phyloP scores from a whole-genome alignment of 2,797 vertebrate genomes.

The Dendrocincla fuliginosa region DNA sequence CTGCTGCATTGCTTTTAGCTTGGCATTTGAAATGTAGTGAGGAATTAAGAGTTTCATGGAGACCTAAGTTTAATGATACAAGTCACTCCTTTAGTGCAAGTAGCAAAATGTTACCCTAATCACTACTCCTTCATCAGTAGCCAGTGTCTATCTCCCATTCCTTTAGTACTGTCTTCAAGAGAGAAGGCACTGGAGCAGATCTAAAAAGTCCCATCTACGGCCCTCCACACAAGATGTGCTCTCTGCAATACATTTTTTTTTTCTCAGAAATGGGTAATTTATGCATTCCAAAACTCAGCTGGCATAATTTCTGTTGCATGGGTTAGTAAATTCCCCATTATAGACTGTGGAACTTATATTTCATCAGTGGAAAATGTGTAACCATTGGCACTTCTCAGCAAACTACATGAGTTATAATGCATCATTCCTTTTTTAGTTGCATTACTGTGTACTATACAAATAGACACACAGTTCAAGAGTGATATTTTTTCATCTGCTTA shows the following conservation, averaged over 20 bases:
- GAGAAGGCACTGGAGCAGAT: neutral
- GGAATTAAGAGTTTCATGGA: neutral
- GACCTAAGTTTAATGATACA: neutral
- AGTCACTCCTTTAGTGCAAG: neutral
- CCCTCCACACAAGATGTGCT: rapidly evolving
- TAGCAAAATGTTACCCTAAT: neutral
- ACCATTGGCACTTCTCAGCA: neutral
- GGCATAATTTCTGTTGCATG: neutral
- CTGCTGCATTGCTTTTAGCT: neutral
- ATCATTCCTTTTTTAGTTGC: neutral
- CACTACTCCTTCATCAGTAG: neutral
- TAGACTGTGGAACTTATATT: neutral
- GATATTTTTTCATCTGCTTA: neutral
- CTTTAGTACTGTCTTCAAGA: neutral
- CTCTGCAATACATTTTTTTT: neutral
- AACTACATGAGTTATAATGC: neutral
- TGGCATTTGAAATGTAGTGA: neutral
- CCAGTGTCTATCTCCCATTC: neutral
- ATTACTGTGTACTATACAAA: neutral
- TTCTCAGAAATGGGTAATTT: neutral
- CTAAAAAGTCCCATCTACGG: neutral
- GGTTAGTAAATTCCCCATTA: neutral
- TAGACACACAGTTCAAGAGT: neutral
- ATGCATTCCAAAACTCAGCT: neutral
- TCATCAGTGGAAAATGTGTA: neutral